Evolutionary conservation across 2,888 invertebrate genomes (phyloP).

Genomic region (Abrostola tripartita): DNA sequence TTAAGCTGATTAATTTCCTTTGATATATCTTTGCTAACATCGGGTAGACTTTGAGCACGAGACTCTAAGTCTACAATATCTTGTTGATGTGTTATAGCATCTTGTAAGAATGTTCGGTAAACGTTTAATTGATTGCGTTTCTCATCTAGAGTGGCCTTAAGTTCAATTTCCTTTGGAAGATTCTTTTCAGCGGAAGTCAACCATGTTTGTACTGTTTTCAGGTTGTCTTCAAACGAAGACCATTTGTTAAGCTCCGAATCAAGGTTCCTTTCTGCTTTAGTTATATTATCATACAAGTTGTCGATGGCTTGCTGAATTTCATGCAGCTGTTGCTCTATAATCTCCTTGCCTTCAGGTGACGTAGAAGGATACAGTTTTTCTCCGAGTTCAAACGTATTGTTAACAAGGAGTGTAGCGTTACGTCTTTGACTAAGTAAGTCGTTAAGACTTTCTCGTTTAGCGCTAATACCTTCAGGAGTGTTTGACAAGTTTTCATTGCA

Average conservation of each 20-base stretch:
- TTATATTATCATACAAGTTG: slow-evolving; percentile 93
- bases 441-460: slow-evolving; percentile 91
- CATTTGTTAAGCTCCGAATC: slow-evolving; percentile 95
- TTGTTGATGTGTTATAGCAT: slow-evolving; percentile 95
- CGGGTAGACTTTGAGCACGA: slow-evolving; percentile 93
- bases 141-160: slow-evolving; percentile 96
- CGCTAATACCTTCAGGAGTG: slow-evolving; percentile 91
- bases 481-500: slow-evolving; percentile 90
- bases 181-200: slow-evolving; percentile 92
- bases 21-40: slow-evolving; percentile 92
- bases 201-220: slow-evolving; percentile 94
- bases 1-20: slow-evolving; percentile 91
- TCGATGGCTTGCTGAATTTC: slow-evolving; percentile 95
- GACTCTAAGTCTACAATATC: slow-evolving; percentile 94
- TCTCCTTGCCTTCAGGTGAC: slow-evolving; percentile 95
- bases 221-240: slow-evolving; percentile 96
- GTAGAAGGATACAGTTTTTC: slow-evolving; percentile 96
- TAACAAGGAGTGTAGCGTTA: slow-evolving; percentile 92
- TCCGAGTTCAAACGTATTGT: slow-evolving; percentile 95
- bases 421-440: slow-evolving; percentile 93
- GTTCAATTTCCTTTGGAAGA: slow-evolving; percentile 92
- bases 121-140: slow-evolving; percentile 95
- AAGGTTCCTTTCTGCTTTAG: slow-evolving; percentile 93
- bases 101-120: slow-evolving; percentile 94
- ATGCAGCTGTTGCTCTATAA: slow-evolving; percentile 94